phyloP scores from a whole-genome alignment of 2,888 invertebrate genomes.

The Prosopocoilus inquinatus region DNA sequence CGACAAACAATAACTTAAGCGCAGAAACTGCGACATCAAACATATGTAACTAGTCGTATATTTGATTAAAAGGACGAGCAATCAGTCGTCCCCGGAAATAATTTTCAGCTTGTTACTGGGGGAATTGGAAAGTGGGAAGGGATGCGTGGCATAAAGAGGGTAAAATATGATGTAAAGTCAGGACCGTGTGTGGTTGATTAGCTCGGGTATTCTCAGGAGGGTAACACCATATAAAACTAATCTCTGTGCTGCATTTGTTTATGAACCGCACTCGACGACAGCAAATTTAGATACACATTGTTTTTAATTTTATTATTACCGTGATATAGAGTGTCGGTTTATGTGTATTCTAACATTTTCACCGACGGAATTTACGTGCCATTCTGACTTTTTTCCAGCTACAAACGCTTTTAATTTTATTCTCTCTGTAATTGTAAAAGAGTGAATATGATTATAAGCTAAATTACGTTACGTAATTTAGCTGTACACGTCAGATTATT shows the following conservation, averaged over 20 bases:
- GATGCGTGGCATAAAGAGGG: conserved; percentile 7
- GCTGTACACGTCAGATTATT: too few relatives aligned
- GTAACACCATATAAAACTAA: conserved; percentile 33
- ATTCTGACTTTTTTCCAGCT: too few relatives aligned
- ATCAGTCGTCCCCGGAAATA: conserved; percentile 30
- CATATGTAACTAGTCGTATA: conserved; percentile 21
- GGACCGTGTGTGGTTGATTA: conserved; percentile 34
- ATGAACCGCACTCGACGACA: conserved; percentile 9
- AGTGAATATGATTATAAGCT: too few relatives aligned
- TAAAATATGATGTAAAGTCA: conserved; percentile 33
- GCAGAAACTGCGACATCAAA: background rate
- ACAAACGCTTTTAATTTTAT: too few relatives aligned
- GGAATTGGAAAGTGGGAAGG: background rate
- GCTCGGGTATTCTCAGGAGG: conserved; percentile 29
- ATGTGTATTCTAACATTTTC: conserved; percentile 4
- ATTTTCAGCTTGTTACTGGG: conserved; percentile 19
- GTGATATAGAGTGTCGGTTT: conserved; percentile 14
- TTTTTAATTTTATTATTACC: conserved; percentile 18
- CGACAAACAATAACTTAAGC: background rate
- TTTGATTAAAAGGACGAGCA: conserved; percentile 30
- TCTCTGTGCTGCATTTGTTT: conserved; percentile 20
- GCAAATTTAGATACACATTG: conserved; percentile 20
- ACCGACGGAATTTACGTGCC: background rate
- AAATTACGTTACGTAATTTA: too few relatives aligned
- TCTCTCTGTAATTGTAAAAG: too few relatives aligned